Percentiles rank a stretch among this genome's conserved stretches.
These are phyloP conservation scores for Homarus americanus DNA, from an alignment of 1,140 invertebrate genomes.

Conservation along the genomic window DNA sequence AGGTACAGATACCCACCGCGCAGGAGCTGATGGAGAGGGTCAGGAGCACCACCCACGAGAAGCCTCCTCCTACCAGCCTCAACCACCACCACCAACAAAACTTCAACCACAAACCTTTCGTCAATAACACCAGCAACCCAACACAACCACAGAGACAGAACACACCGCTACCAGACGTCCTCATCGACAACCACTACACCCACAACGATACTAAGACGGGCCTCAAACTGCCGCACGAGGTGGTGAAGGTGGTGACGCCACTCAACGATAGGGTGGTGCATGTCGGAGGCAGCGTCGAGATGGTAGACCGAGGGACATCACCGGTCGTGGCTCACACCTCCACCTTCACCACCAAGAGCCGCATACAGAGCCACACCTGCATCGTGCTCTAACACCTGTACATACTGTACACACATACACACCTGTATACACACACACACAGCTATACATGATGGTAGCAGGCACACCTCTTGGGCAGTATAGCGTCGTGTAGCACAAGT, in stretches of 20 bases:
- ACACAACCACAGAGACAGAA: neutral
- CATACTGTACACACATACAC: neutral
- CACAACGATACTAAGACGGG: constrained; percentile 17
- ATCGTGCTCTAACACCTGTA: constrained; percentile 46
- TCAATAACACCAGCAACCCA: neutral
- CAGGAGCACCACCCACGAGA: constrained; percentile 50
- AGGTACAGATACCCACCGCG: neutral
- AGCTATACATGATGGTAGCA: neutral
- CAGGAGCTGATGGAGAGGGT: constrained; percentile 30
- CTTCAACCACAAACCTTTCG: neutral
- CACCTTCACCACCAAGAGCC: constrained; percentile 34
- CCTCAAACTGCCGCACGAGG: neutral
- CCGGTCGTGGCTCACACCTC: constrained; percentile 50
- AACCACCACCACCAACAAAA: neutral
- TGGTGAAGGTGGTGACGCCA: constrained; percentile 1
- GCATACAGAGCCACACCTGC: constrained; percentile 61
- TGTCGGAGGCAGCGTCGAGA: neutral
- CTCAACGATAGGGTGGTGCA: neutral
- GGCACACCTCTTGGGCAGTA: neutral
- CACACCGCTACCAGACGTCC: constrained; percentile 53
- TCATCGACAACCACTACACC: constrained; percentile 64
- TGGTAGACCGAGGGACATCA: constrained; percentile 57
- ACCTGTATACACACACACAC: constrained; percentile 8
- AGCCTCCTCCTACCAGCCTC: constrained; percentile 24
- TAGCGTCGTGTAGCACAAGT: neutral